Evolutionary conservation across 2,113 vertebrate species (phyloP).

Genomic region (Stictonetta naevosa): DNA sequence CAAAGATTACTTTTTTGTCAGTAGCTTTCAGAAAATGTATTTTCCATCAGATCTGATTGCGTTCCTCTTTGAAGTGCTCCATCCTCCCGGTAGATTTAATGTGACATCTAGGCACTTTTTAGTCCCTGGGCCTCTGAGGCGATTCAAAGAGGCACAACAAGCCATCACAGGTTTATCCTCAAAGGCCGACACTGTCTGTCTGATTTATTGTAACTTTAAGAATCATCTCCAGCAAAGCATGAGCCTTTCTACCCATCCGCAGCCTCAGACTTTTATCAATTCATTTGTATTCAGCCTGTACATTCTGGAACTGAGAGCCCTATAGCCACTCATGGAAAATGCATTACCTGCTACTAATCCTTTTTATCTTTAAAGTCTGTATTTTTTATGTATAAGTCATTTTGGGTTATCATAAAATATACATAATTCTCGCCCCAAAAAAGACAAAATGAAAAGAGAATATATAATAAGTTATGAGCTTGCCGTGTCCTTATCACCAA

Average conservation of each 20-base stretch:
- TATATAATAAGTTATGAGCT: slow-evolving; percentile 82
- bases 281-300: slow-evolving; percentile 88
- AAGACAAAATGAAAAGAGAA: slow-evolving; percentile 84
- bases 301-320: slow-evolving; percentile 81
- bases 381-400: slow-evolving; percentile 90
- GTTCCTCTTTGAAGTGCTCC: slow-evolving; percentile 87
- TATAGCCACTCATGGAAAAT: slow-evolving; percentile 91
- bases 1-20: slow-evolving; percentile 93
- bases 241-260: slow-evolving; percentile 80
- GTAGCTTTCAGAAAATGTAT: slow-evolving; percentile 92
- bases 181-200: slow-evolving; percentile 90
- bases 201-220: slow-evolving; percentile 92
- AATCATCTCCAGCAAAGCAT: slow-evolving; percentile 88
- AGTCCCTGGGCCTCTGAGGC: slow-evolving; percentile 87
- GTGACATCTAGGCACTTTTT: slow-evolving; percentile 89
- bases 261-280: slow-evolving; percentile 86
- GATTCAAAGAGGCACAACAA: slow-evolving; percentile 88
- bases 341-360: slow-evolving; percentile 90
- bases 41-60: slow-evolving; percentile 92
- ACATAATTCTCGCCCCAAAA: slow-evolving; percentile 81
- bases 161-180: slow-evolving; percentile 89
- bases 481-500: slow-evolving; percentile 78
- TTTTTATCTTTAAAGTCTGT: slow-evolving; percentile 90
- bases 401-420: slow-evolving; percentile 89
- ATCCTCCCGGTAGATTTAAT: slow-evolving; percentile 88